Conservation (phyloP, 2,888 invertebrate species). For the Chalcosyrphus nemorum region DNA sequence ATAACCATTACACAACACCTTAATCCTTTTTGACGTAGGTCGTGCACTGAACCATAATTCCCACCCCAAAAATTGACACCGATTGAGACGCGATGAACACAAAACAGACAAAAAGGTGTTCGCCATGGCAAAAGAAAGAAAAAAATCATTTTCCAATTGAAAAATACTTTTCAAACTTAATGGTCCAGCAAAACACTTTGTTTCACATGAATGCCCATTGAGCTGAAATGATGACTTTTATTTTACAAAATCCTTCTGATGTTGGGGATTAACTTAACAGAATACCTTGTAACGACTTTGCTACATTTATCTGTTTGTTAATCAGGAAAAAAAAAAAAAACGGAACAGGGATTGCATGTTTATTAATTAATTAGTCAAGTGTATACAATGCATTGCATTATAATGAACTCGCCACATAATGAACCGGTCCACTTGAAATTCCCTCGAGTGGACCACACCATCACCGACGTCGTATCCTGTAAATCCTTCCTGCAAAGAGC, state of each 20-base stretch:
- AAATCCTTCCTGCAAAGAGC: conserved; percentile 30
- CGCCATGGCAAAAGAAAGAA: conserved; percentile 11
- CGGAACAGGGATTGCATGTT: conserved; percentile 5
- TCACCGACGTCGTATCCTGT: not conserved
- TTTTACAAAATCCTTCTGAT: not conserved
- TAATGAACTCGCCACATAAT: conserved; percentile 61
- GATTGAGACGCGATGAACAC: not conserved
- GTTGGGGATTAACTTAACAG: not conserved
- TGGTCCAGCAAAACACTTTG: conserved; percentile 16
- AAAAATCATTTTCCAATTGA: conserved; percentile 8
- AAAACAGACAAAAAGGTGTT: not conserved
- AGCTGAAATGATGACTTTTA: not conserved
- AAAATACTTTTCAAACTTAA: conserved; percentile 18
- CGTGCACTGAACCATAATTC: conserved; percentile 6
- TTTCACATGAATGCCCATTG: conserved; percentile 4
- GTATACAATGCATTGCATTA: conserved; percentile 50
- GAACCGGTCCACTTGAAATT: conserved; percentile 45
- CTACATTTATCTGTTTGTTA: not conserved
- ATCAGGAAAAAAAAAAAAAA: not conserved
- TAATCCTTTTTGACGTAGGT: conserved; percentile 14
- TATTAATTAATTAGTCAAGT: conserved; percentile 60
- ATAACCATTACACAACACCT: not conserved
- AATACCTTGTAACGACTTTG: not conserved
- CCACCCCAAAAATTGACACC: not conserved
- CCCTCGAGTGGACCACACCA: conserved; percentile 45